Evolutionary conservation across 2,888 invertebrate genomes (phyloP), one percentile per base, ranked within the genome.

Genomic region (Chelonus formosanus): DNA sequence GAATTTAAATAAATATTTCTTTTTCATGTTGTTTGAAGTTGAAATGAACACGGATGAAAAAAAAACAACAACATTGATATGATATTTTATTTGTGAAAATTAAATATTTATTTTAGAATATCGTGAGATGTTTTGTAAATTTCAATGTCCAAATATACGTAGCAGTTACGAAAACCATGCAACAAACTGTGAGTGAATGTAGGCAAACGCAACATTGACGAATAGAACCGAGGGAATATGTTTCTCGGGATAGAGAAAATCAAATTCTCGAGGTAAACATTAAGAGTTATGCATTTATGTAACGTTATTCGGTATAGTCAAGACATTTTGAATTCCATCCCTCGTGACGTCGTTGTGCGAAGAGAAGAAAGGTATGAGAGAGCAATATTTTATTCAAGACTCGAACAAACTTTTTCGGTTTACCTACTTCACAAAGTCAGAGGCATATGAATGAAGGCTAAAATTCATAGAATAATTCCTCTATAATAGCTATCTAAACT

Each of bases 251-350:
- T 58, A 32, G 43, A 32, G 44, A 53, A 60, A 61, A 61, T 61
- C 61, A 61, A 61, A 61, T 61, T 61, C 53, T 43, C 44, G 44
- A 10, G 61, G 61, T 52, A 61, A 61, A 61, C 61, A 61, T 61
- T 53, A 34, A 61, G 61, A 32, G 61, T 54, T 61, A 61, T 61
- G 61, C 61, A 61, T 61, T 61, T 61, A 61, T 61, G 61, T 45
- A 61, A 61, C 53, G 61, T 53, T 61, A 61, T 61, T 61, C 61
- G 50, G 50, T 48, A 59, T 31, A 58, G 47, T 45, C 47, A 44
- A 53, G 53, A 61, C 61, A 61, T 61, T 61, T 53, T 52, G 61
- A 61, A 61, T 61, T 61, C 61, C 53, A n/a, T 53, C 44, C 40
- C 40, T 34, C 43, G 45, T 61, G 61, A 61, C 61, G 53, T 60